These are phyloP conservation scores for Zoanthus sociatus DNA, from an alignment of 92 coral and sea anemone species.

Conservation along the genomic window DNA sequence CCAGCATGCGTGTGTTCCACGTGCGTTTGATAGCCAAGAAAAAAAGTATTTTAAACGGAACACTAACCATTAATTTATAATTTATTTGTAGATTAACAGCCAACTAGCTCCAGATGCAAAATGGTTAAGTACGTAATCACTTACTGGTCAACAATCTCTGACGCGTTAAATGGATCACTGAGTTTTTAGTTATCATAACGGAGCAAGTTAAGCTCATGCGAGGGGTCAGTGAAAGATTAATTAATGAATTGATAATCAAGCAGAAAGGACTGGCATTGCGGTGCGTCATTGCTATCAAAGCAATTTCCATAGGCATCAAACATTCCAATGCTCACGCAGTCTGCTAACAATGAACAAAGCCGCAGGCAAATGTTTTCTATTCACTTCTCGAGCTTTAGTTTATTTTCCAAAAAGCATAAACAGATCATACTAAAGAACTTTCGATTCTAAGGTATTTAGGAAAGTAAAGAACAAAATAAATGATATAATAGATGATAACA, in stretches of 20 bases:
- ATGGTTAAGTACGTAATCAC: conserved; percentile 13
- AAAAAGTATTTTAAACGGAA: neutral
- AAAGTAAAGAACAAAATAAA: neutral
- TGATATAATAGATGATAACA: neutral
- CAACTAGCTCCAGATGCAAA: conserved; percentile 14
- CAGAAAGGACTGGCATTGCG: neutral
- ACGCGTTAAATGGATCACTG: conserved; percentile 37
- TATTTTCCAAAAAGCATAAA: conserved; percentile 19
- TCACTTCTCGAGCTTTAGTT: conserved; percentile 22
- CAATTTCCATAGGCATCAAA: conserved; percentile 33
- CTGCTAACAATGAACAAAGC: conserved; percentile 14
- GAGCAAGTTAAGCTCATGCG: conserved; percentile 26
- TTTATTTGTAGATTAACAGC: neutral
- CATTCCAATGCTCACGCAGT: conserved; percentile 45
- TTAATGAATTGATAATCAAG: conserved; percentile 24
- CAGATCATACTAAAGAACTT: conserved; percentile 25
- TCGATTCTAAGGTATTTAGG: conserved; percentile 36
- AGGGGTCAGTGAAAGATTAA: conserved; percentile 46
- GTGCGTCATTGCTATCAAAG: conserved; percentile 39
- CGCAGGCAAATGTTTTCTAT: conserved; percentile 32
- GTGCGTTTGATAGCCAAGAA: neutral
- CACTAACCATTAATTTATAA: neutral
- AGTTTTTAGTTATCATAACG: conserved; percentile 20
- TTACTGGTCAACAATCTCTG: conserved; percentile 9
- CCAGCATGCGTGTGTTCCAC: conserved; percentile 2